These are phyloP conservation scores for Acanthacorydalis orientalis DNA, from an alignment of 2,888 invertebrate species.

Conservation along the genomic window DNA sequence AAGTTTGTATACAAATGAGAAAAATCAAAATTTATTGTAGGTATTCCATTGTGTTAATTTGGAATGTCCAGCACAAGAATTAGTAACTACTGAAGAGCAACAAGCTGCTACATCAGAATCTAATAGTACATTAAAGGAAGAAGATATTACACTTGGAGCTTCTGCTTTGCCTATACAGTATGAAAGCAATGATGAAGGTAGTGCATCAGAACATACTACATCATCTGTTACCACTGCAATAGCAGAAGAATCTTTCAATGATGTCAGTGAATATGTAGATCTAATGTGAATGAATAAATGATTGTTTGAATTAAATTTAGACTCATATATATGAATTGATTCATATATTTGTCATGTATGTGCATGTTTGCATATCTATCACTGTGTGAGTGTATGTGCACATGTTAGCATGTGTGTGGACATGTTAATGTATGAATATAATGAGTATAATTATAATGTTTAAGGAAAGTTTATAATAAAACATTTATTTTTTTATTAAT, in stretches of 20 bases:
- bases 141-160: background rate
- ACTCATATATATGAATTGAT: no score
- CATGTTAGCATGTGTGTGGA: background rate
- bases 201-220: no score
- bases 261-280: no score
- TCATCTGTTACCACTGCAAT: no score
- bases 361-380: background rate
- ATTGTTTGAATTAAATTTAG: no score
- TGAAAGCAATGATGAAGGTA: background rate
- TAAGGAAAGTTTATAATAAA: no score
- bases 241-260: no score
- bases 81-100: background rate
- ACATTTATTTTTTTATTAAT: no score
- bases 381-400: background rate
- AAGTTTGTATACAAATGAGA: background rate
- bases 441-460: no score
- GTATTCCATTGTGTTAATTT: constrained; percentile 97
- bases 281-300: no score
- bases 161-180: background rate
- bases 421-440: background rate
- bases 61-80: constrained; percentile 72
- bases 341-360: no score
- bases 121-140: background rate
- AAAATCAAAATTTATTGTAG: constrained; percentile 26
- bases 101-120: background rate